phyloP scores from a whole-genome alignment of 1,140 invertebrate genomes.

The Leguminivora glycinivorella region DNA sequence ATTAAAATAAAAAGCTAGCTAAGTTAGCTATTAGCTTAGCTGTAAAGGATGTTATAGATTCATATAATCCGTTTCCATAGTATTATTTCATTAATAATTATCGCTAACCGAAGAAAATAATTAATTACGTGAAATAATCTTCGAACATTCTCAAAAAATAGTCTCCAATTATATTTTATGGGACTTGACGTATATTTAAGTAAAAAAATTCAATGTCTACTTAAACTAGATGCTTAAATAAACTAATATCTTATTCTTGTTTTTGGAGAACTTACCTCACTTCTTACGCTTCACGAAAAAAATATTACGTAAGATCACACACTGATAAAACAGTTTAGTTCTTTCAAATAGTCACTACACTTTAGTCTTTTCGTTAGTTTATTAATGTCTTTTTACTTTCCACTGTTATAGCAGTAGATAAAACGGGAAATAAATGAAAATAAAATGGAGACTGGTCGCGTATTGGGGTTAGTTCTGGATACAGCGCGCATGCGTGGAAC shows the following conservation, averaged over 20 bases:
- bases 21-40: too few relatives aligned
- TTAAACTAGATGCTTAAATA: background rate
- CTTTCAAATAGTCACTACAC: background rate
- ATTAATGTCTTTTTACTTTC: conserved; percentile 32
- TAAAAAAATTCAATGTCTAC: conserved; percentile 36
- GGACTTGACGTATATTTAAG: conserved; percentile 22
- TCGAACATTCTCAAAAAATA: background rate
- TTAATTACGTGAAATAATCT: conserved; percentile 1
- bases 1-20: too few relatives aligned
- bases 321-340: background rate
- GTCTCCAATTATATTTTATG: conserved; percentile 7
- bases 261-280: conserved; percentile 41
- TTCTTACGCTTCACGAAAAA: conserved; percentile 42
- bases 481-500: conserved; percentile 51
- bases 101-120: too few relatives aligned
- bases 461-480: conserved; percentile 51
- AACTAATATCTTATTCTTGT: conserved; percentile 3
- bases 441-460: conserved; percentile 60
- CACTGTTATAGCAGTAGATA: conserved; percentile 35
- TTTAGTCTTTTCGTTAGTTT: conserved; percentile 26
- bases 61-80: too few relatives aligned
- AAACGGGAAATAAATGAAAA: conserved; percentile 60
- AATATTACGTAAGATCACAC: conserved; percentile 62
- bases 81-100: too few relatives aligned
- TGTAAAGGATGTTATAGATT: too few relatives aligned